A percentile compares a stretch with the other conserved stretches of the same genome.
These are phyloP conservation scores for Lithobates sylvaticus DNA, from an alignment of 2,797 vertebrate genomes.

Conservation along the genomic window DNA sequence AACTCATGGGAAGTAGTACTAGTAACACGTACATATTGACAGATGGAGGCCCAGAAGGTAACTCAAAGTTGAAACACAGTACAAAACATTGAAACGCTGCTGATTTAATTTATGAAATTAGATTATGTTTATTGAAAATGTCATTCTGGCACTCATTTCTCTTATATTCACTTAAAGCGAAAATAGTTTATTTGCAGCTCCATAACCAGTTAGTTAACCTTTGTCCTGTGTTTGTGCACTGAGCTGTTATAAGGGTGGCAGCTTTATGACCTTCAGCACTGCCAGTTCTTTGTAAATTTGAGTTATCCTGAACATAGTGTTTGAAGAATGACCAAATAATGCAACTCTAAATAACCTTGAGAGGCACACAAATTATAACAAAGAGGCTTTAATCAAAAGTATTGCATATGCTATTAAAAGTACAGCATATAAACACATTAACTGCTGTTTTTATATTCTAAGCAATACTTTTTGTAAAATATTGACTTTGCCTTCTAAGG, in stretches of 20 bases:
- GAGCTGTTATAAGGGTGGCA: not conserved
- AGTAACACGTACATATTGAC: conserved; percentile 68
- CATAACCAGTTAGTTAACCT: conserved; percentile 64
- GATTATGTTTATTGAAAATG: conserved; percentile 69
- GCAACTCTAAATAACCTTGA: conserved; percentile 35
- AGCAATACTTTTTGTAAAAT: too few relatives aligned
- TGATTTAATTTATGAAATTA: conserved; percentile 65
- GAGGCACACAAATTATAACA: conserved; percentile 40
- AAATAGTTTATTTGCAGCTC: conserved; percentile 64
- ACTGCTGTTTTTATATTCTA: too few relatives aligned
- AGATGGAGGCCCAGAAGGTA: conserved; percentile 70
- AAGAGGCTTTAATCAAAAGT: conserved; percentile 31
- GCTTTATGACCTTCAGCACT: conserved; percentile 5
- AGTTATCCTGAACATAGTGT: conserved; percentile 28
- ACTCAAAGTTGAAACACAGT: conserved; percentile 72
- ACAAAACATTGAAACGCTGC: conserved; percentile 67
- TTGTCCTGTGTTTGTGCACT: conserved; percentile 26
- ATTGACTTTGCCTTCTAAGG: too few relatives aligned
- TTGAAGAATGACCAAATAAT: conserved; percentile 42
- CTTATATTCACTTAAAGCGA: conserved; percentile 65
- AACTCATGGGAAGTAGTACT: conserved; percentile 67
- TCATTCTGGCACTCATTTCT: conserved; percentile 65
- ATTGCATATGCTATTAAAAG: not conserved
- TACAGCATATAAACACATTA: conserved; percentile 16
- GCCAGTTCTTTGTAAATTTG: conserved; percentile 10